Percentiles rank a stretch among this genome's conserved stretches.
phyloP scores from a whole-genome alignment of 1,140 invertebrate genomes.

The Papilio machaon region DNA sequence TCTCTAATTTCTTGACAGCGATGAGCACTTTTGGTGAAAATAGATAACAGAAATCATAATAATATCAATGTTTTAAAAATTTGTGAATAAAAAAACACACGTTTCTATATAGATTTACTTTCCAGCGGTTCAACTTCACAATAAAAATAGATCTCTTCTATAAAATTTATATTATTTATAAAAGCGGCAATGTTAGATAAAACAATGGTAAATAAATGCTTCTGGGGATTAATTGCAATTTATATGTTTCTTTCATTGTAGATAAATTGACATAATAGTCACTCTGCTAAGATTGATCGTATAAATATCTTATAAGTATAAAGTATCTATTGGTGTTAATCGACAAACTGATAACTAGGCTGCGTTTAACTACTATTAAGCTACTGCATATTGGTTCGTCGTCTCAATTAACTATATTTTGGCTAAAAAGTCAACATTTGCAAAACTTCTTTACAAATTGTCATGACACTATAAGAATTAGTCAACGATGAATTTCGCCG shows the following conservation, averaged over 20 bases:
- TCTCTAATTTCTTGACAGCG: slow-evolving; percentile 83
- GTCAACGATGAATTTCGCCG: slow-evolving; percentile 76
- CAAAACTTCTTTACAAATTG: slow-evolving; percentile 80
- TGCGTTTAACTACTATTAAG: slow-evolving; percentile 79
- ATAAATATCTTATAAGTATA: slow-evolving; percentile 81
- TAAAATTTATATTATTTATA: slow-evolving; percentile 82
- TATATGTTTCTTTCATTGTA: slow-evolving; percentile 67
- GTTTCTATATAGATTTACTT: slow-evolving; percentile 72
- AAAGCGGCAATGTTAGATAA: slow-evolving; percentile 77
- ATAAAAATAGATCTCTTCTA: slow-evolving; percentile 82
- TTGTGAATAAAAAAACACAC: slow-evolving; percentile 76
- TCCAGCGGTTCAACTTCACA: slow-evolving; percentile 78
- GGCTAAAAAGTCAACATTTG: slow-evolving; percentile 82
- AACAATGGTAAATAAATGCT: slow-evolving; percentile 81
- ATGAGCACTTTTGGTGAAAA: slow-evolving; percentile 86
- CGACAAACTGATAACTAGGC: slow-evolving; percentile 79
- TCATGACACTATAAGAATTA: slow-evolving; percentile 81
- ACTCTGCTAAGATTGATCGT: slow-evolving; percentile 78
- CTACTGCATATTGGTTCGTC: slow-evolving; percentile 81
- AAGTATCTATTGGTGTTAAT: slow-evolving; percentile 81
- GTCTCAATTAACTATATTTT: slow-evolving; percentile 79
- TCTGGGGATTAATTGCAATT: slow-evolving; percentile 75
- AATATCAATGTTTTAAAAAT: slow-evolving; percentile 73
- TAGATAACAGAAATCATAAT: slow-evolving; percentile 81
- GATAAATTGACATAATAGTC: slow-evolving; percentile 79